Base-by-base conservation (phyloP, 2,797 vertebrate genomes). In the Poecilia gillii region DNA sequence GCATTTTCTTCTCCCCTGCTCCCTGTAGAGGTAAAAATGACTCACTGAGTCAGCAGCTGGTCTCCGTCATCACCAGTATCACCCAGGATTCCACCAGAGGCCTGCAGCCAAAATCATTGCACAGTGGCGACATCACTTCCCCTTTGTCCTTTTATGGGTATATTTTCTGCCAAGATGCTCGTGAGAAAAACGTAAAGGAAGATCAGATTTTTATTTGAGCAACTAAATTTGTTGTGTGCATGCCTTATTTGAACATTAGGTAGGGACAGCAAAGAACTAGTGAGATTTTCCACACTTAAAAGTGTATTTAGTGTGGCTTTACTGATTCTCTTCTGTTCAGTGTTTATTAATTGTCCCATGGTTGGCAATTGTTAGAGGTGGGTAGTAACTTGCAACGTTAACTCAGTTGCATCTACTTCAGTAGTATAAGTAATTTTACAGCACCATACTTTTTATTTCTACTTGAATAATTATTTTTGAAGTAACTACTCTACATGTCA, bases 31-130 rank as follows among this genome's bases (percentile, higher is more conserved):
- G 93, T 90, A 93, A 91, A 92, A 94, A 91, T 96, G 96, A 96
- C 90, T 96, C 96, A 96, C 90, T 92, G 91, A 94, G 81, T 94
- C 92, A 95, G 94, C 96, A 96, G 95, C 96, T 96, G 95, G 82
- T 87, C 89, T 88, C 84, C 86, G 91, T 96, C 95, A 94, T 88
- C 74, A 81, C 80, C 88, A 83, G 66, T 91, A 90, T 95, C 94
- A 86, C 93, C 92, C 92, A 93, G 85, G 88, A 93, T 92, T 94
- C 89, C 92, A 87, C 86, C 73, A 74, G 53, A 79, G 87, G 81
- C 83, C 85, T 74, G 82, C 85, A 87, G 87, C 77, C 78, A 80
- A 73, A 73, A 83, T 88, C 78, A 74, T 74, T 87, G 12, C 83
- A 45, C 87, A 83, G 88, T 93, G 90, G 93, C 82, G 73, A 89